Base-by-base conservation (phyloP, 2,888 invertebrate species). In the Hirtodrosophila cameraria region DNA sequence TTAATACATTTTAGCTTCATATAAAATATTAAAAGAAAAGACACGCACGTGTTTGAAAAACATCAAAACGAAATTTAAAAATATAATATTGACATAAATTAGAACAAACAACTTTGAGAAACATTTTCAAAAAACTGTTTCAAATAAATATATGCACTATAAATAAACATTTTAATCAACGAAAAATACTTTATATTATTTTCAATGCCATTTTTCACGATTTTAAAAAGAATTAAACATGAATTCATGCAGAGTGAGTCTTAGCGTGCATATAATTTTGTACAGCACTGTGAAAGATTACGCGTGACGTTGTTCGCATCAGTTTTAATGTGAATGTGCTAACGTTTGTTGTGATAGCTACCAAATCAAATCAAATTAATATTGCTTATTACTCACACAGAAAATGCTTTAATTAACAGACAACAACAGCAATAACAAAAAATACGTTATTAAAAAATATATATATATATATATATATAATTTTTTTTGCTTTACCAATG, bases 221-320 rank as follows among this genome's bases (percentile, higher is more conserved):
- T 77, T 41, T 61, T 88, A 7, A 77, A 76, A 65, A 65, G 73
- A 76, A 69, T 88, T 15, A 88, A 77, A 84, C 58, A 86, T 63
- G 84, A 87, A 49, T 69, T 88, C n/a, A 43, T 80, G 35, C 62
- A 75, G 59, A 84, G 88, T 88, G 86, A 88, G 88, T 87, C 31
- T 0, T 2, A 7, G 23, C 52, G 68, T 41, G 42, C 53, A 31
- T 8, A 2, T 43, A 63, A 4, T 63, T 62, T 43, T 65, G 31
- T 15, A 39, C 46, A 35, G 33, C 67, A 78, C 75, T 87, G 83
- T 87, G 25, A 2, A n/a, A 54, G 64, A 79, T 75, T 78, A 68
- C 48, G 28, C 16, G 39, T 48, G 63, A 73, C 61, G 72, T 42
- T 35, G 43, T 15, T 52, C 54, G 41, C 48, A 36, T 50, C n/a